Base-by-base conservation (phyloP, 2,888 invertebrate genomes). In the Bugula neritina region DNA sequence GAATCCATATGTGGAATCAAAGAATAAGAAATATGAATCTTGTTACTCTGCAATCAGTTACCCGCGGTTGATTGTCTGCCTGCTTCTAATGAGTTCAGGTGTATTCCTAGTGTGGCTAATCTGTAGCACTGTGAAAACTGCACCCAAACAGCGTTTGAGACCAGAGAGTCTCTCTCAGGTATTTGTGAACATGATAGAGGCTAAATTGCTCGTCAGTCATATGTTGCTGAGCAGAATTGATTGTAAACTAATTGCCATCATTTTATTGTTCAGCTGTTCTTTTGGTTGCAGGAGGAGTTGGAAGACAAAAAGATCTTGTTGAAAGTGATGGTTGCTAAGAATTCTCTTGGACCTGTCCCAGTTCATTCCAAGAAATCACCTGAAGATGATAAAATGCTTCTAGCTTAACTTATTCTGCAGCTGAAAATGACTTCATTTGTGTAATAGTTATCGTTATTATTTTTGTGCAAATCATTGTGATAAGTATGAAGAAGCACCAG, bases 371-470 rank as follows among this genome's bases (percentile, higher is more conserved):
- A n/a, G 31, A 31, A 63, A 25, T 13, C n/a, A 10, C 31, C 10
- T 63, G 63, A 63, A 13, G 63, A 63, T 63, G 63, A 63, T 2
- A 63, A 63, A n/a, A 63, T 63, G 63, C 31, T 63, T 13, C 17
- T 63, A 5, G 63, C 63, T 27, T 63, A 34, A 63, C 3, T 23
- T 13, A 52, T 21, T 52, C 10, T 52, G n/a, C n/a, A n/a, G n/a
- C n/a, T n/a, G n/a, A n/a, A n/a, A n/a, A n/a, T n/a, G n/a, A n/a
- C n/a, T n/a, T n/a, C n/a, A n/a, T n/a, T n/a, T n/a, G n/a, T n/a
- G n/a, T n/a, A n/a, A n/a, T n/a, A n/a, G n/a, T n/a, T n/a, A n/a
- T n/a, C n/a, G n/a, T n/a, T n/a, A n/a, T n/a, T n/a, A n/a, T n/a
- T n/a, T n/a, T n/a, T n/a, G n/a, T n/a, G n/a, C n/a, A n/a, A n/a